Conservation (phyloP, 2,888 invertebrate genomes). For the Anodontia alba region DNA sequence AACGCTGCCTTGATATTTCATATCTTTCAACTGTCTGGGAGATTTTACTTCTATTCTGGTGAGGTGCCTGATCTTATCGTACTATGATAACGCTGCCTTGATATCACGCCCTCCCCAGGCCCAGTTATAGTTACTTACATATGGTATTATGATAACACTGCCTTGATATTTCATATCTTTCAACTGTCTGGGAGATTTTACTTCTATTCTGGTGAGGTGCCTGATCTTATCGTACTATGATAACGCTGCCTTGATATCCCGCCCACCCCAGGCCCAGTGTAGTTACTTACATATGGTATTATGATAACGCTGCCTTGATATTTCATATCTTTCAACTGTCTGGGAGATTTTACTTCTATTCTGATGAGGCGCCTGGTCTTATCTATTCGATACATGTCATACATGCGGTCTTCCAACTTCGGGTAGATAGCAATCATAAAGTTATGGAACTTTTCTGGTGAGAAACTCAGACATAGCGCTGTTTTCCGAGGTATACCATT, state of each 20-base stretch:
- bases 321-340: slow-evolving; percentile 69
- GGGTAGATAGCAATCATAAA: slow-evolving; percentile 61
- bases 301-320: slow-evolving; percentile 72
- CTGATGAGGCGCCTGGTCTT: slow-evolving; percentile 68
- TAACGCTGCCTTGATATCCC: slow-evolving; percentile 70
- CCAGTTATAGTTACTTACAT: too few species aligned
- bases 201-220: slow-evolving; percentile 64
- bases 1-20: slow-evolving; percentile 70
- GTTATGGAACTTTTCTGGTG: slow-evolving; percentile 54
- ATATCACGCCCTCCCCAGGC: too few species aligned
- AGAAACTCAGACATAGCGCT: slow-evolving; percentile 57
- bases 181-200: slow-evolving; percentile 65
- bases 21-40: slow-evolving; percentile 68
- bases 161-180: slow-evolving; percentile 72
- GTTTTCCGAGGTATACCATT: slow-evolving; percentile 67
- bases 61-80: slow-evolving; percentile 68
- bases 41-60: slow-evolving; percentile 63
- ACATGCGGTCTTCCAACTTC: slow-evolving; percentile 57
- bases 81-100: too few species aligned
- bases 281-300: slow-evolving; percentile 71
- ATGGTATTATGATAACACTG: slow-evolving; percentile 70
- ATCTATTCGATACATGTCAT: slow-evolving; percentile 70
- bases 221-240: slow-evolving; percentile 71
- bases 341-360: slow-evolving; percentile 63
- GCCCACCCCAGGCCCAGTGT: too few species aligned